Percentiles rank a stretch among this genome's conserved stretches.
Conservation (phyloP, 2,888 invertebrate species). For the Clepsis dumicolana region DNA sequence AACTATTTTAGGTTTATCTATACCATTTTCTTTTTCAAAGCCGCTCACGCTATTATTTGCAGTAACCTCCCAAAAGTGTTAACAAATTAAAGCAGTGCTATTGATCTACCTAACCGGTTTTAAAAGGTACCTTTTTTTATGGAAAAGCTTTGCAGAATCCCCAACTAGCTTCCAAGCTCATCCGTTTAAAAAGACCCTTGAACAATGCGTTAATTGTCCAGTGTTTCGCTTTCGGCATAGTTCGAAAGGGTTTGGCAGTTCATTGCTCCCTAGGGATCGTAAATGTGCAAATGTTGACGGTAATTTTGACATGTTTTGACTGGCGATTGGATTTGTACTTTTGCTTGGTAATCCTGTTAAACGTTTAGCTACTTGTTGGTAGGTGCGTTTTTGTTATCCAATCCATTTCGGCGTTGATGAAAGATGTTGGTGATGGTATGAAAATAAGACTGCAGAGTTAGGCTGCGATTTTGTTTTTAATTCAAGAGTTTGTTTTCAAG, state of each 20-base stretch:
- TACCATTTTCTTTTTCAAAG: neutral
- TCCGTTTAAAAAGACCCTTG: conserved; percentile 52
- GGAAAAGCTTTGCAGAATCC: conserved; percentile 11
- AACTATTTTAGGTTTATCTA: neutral
- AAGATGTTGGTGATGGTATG: neutral
- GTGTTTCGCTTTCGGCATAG: conserved; percentile 66
- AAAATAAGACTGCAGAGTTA: neutral
- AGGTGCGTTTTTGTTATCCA: conserved; percentile 42
- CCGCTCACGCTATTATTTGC: neutral
- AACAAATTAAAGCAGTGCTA: conserved; percentile 1
- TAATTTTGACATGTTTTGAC: conserved; percentile 81
- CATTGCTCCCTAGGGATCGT: conserved; percentile 66
- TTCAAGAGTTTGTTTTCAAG: too few relatives aligned
- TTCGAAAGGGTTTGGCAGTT: conserved; percentile 63
- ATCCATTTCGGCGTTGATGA: neutral
- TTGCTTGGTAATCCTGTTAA: conserved; percentile 71
- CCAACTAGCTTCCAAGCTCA: conserved; percentile 35
- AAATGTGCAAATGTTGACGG: conserved; percentile 68
- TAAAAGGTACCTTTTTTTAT: neutral
- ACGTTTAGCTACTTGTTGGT: conserved; percentile 66
- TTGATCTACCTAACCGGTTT: conserved; percentile 4
- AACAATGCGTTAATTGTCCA: conserved; percentile 55
- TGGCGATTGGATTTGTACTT: conserved; percentile 62
- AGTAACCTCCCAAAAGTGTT: neutral
- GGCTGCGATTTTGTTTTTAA: too few relatives aligned